Conservation (phyloP, 2,113 vertebrate genomes). For the Elephantulus edwardii region DNA sequence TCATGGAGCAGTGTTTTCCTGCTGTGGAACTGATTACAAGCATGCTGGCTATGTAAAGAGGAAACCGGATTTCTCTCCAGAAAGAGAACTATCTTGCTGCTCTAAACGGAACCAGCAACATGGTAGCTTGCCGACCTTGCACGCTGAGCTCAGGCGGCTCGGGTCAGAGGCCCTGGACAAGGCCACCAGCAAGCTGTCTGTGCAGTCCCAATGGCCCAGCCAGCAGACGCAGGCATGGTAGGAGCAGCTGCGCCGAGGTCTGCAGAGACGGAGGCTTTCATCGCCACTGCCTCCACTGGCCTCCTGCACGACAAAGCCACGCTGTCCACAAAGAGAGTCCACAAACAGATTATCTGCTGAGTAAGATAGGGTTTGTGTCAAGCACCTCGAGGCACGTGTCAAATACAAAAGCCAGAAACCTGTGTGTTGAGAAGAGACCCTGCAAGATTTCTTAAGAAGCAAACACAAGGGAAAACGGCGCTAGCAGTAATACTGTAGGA, state of each 20-base stretch:
- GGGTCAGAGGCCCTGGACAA: neutral
- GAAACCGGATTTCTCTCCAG: constrained; percentile 56
- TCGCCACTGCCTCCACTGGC: neutral
- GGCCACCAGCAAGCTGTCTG: neutral
- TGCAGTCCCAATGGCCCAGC: neutral
- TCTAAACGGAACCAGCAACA: constrained; percentile 26
- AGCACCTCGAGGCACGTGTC: neutral
- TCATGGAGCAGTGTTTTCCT: constrained; percentile 55
- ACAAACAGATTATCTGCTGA: neutral
- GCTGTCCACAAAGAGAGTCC: neutral
- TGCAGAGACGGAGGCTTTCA: neutral
- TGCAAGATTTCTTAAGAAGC: constrained; percentile 18
- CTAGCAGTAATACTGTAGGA: neutral
- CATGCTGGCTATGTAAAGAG: constrained; percentile 50
- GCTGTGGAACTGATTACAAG: constrained; percentile 51
- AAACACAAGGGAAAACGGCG: neutral
- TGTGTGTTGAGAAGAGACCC: neutral
- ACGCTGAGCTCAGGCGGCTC: neutral
- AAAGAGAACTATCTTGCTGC: constrained; percentile 46
- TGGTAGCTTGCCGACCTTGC: constrained; percentile 35
- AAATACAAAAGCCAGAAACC: constrained; percentile 18
- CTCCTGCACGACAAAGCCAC: constrained; percentile 3
- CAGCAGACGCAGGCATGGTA: neutral
- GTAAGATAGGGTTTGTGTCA: neutral
- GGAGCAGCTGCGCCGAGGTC: neutral